Evolutionary conservation across 2,888 invertebrate genomes (phyloP).

Genomic region (Litoditis marina): DNA sequence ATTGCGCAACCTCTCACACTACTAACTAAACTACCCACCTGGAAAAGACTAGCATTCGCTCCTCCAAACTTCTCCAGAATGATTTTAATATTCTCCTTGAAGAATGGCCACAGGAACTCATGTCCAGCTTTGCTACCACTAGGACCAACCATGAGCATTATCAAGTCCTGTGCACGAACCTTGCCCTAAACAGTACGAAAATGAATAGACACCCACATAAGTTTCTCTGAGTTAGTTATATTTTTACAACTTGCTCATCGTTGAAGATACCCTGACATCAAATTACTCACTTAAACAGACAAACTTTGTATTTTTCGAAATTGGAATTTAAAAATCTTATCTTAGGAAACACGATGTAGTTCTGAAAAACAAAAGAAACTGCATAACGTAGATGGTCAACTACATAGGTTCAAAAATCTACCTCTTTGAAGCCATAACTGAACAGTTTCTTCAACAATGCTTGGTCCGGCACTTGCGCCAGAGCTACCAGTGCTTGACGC

Average conservation of each 20-base stretch:
- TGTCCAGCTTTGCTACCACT: conserved; percentile 36
- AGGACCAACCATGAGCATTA: conserved; percentile 36
- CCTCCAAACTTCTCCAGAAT: conserved; percentile 50
- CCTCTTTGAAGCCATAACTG: conserved; percentile 48
- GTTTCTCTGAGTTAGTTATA: not conserved
- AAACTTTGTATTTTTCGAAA: too few species aligned
- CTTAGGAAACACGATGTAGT: too few species aligned
- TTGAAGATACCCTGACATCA: not conserved
- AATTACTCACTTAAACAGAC: not conserved
- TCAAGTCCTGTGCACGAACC: conserved; percentile 54
- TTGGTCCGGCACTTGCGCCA: conserved; percentile 39
- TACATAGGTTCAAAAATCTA: conserved; percentile 2
- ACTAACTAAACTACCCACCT: conserved; percentile 29
- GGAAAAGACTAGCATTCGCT: conserved; percentile 52
- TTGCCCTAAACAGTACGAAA: conserved; percentile 34
- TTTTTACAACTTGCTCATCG: too few species aligned
- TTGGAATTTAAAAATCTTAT: not conserved
- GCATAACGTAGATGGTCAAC: too few species aligned
- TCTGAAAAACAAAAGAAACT: too few species aligned
- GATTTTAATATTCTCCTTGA: conserved; percentile 47
- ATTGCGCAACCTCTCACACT: too few species aligned
- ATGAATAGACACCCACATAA: not conserved
- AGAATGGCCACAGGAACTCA: conserved; percentile 51
- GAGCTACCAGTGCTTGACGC: conserved; percentile 40
- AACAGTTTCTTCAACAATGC: conserved; percentile 39